Base-by-base conservation (phyloP, 2,797 vertebrate species). In the Pseudochromis fuscus region DNA sequence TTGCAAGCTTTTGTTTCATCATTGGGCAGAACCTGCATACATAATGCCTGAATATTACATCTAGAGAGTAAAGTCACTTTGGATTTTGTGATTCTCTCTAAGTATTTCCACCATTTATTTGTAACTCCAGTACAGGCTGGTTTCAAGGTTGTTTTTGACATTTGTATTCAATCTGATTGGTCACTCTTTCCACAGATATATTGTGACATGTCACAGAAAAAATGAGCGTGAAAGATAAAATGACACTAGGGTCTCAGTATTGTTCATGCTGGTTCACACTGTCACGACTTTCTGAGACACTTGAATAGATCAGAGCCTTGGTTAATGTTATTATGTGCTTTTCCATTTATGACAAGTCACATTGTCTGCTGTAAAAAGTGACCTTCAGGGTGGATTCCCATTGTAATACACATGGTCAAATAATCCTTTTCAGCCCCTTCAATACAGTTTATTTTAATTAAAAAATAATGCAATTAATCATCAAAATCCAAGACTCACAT, bases 91-190 rank as follows among this genome's bases (percentile, higher is more conserved):
- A 21, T 45, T 63, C 24, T 63, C 24, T 6, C 4, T 4, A 51
- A 73, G 67, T 77, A 70, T 86, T 58, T 72, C n/a, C 64, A 55
- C 57, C 48, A 28, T 65, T 76, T 67, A 48, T 69, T 72, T 79
- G 61, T 69, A 55, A 33, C 16, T 64, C 31, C 38, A 65, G 35
- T 48, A 53, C 66, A 28, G 4, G 6, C 35, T 73, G 75, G 25
- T 52, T 68, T 76, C 16, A 77, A 37, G 42, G 44, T 67, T 27
- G 15, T 75, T 66, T 51, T 21, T 63, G 35, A 52, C 37, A 45
- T 66, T 74, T 37, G 35, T 37, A 15, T 10, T 44, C 19, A 19
- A 19, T 19, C n/a, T 10, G 8, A 19, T 3, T 42, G n/a, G 37
- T 40, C 0, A 4, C 3, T 3, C 18, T 21, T 23, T 55, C 31